phyloP scores from a whole-genome alignment of 2,888 invertebrate species.

The Chloroclystis v-ata region DNA sequence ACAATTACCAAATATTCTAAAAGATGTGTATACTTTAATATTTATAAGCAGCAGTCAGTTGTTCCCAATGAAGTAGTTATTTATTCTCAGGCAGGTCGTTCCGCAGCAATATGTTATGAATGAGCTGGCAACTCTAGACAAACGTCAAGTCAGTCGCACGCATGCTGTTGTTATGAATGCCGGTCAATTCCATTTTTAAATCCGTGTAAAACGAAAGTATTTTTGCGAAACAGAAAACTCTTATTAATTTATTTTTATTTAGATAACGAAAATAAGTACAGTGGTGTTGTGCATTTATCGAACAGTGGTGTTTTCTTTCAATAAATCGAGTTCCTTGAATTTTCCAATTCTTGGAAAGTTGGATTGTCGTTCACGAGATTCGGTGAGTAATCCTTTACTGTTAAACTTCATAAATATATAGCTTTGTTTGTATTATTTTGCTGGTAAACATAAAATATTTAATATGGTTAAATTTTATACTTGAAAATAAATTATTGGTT shows the following conservation, averaged over 20 bases:
- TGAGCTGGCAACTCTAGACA: neutral
- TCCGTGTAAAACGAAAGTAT: conserved; percentile 29
- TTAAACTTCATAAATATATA: conserved; percentile 16
- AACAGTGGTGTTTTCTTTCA: conserved; percentile 42
- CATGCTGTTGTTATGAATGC: neutral
- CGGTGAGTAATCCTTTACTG: conserved; percentile 59
- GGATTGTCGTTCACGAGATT: conserved; percentile 61
- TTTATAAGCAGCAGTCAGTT: too few relatives aligned
- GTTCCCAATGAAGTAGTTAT: too few relatives aligned
- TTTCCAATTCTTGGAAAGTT: conserved; percentile 65
- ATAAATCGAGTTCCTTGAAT: conserved; percentile 42
- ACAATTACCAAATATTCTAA: too few relatives aligned
- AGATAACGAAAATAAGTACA: conserved; percentile 11
- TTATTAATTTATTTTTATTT: conserved; percentile 7
- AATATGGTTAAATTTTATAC: too few relatives aligned
- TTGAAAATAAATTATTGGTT: too few relatives aligned
- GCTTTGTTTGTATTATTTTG: neutral
- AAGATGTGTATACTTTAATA: too few relatives aligned
- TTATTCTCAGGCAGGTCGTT: too few relatives aligned
- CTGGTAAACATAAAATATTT: neutral
- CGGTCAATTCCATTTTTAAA: neutral
- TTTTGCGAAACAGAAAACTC: conserved; percentile 21
- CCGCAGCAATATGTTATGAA: neutral
- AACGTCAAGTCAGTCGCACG: neutral
- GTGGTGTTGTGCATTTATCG: conserved; percentile 48